These are phyloP conservation scores for Steinernema khuongi DNA, from an alignment of 1,140 invertebrate species.

Conservation along the genomic window DNA sequence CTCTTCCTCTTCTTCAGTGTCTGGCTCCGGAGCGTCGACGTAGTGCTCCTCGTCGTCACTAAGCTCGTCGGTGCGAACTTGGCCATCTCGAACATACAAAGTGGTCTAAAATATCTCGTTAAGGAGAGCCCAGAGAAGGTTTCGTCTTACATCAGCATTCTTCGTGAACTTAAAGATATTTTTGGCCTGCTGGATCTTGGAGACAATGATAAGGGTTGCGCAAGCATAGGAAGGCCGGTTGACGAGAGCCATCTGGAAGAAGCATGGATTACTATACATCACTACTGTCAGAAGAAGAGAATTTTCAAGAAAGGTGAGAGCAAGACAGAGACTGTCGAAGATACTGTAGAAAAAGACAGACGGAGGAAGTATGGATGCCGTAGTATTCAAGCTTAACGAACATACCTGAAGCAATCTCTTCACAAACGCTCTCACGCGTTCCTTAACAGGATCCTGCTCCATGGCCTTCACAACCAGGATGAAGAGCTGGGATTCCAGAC, in stretches of 20 bases:
- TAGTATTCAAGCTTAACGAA: background rate
- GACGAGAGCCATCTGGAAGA: background rate
- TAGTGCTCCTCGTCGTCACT: background rate
- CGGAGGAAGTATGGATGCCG: too few relatives aligned
- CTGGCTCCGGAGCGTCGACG: background rate
- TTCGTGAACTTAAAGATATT: background rate
- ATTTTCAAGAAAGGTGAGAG: too few relatives aligned
- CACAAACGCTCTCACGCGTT: background rate
- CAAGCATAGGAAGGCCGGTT: background rate
- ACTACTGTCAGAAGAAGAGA: too few relatives aligned
- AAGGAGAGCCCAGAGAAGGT: background rate
- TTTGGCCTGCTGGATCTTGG: background rate
- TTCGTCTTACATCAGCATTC: background rate
- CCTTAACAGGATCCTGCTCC: background rate
- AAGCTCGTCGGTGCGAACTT: background rate
- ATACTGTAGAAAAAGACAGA: too few relatives aligned
- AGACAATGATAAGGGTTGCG: background rate
- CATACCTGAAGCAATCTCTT: background rate
- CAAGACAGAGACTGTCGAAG: too few relatives aligned
- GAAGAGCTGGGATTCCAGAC: background rate
- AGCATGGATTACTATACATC: too few relatives aligned
- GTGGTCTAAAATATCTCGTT: conserved; percentile 9
- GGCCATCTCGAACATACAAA: background rate
- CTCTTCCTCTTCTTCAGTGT: background rate
- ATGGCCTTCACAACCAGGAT: background rate